These are phyloP conservation scores for Ichneumoninae sp. DNA, from an alignment of 2,888 invertebrate genomes.

Conservation along the genomic window DNA sequence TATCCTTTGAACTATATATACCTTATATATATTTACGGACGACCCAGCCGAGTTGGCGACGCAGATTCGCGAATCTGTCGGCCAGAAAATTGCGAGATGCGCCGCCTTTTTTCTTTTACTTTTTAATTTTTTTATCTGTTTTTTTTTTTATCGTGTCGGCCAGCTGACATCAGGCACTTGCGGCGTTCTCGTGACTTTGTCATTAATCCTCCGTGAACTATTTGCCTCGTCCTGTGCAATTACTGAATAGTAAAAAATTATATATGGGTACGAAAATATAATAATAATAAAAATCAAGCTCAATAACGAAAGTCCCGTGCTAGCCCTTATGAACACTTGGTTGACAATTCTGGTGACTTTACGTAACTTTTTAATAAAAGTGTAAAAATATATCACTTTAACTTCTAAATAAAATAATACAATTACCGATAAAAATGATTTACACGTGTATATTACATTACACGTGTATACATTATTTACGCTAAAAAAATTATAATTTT, in stretches of 20 bases:
- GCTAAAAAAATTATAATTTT: too few relatives aligned
- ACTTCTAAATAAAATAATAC: too few relatives aligned
- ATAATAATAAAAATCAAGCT: too few relatives aligned
- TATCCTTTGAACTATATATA: too few relatives aligned
- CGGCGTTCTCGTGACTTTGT: constrained; percentile 28
- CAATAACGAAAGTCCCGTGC: too few relatives aligned
- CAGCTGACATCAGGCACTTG: constrained; percentile 53
- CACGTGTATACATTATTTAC: too few relatives aligned
- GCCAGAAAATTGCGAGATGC: constrained; percentile 76
- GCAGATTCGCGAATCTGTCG: constrained; percentile 78
- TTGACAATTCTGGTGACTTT: too few relatives aligned
- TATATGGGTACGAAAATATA: background rate
- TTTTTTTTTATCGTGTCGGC: constrained; percentile 34
- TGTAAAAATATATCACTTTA: too few relatives aligned
- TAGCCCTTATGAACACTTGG: too few relatives aligned
- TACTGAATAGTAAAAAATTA: background rate
- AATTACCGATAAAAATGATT: too few relatives aligned
- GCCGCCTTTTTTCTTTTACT: constrained; percentile 10
- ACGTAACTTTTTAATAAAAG: too few relatives aligned
- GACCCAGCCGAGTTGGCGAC: constrained; percentile 71
- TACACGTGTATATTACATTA: too few relatives aligned
- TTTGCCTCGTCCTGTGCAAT: constrained; percentile 29
- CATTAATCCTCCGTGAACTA: constrained; percentile 34
- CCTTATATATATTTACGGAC: background rate
- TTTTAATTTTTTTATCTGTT: background rate